phyloP scores from a whole-genome alignment of 2,113 vertebrate genomes.

The Anarhynchus alexandrinus region DNA sequence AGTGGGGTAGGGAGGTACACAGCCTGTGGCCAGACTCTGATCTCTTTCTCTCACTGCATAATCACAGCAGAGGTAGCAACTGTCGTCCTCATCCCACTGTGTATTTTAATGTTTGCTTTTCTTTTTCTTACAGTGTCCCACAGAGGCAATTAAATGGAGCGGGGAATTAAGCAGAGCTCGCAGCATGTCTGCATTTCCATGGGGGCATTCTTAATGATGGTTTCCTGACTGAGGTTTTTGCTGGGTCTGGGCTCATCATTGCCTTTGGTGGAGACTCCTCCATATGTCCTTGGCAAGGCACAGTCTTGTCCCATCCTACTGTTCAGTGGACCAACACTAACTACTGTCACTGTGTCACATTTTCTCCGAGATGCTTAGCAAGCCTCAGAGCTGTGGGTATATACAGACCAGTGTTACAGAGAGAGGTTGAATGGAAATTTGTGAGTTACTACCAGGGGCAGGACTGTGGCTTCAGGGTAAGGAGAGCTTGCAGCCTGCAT shows the following conservation, averaged over 20 bases:
- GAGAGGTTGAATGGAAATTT: background rate
- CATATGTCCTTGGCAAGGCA: background rate
- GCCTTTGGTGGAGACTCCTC: background rate
- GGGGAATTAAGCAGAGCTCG: background rate
- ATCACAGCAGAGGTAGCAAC: background rate
- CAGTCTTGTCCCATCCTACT: background rate
- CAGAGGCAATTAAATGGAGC: slow-evolving; percentile 3
- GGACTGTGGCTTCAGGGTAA: background rate
- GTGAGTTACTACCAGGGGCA: background rate
- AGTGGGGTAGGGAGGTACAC: background rate
- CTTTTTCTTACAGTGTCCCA: background rate
- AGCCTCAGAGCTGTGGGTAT: background rate
- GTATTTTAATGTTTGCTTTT: slow-evolving; percentile 23
- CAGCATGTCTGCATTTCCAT: background rate
- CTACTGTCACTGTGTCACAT: too few species aligned
- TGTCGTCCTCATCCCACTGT: background rate
- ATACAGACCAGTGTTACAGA: background rate
- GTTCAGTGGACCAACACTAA: background rate
- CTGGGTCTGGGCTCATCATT: background rate
- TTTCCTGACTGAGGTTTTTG: background rate
- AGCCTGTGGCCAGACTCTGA: slow-evolving; percentile 1
- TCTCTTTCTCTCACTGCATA: background rate
- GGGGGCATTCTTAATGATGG: background rate
- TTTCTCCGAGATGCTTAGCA: background rate
- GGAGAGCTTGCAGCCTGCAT: background rate